Evolutionary conservation across 92 coral and sea anemone genomes (phyloP), one percentile per base, ranked within the genome.

Genomic region (Epizoanthus scotinus): DNA sequence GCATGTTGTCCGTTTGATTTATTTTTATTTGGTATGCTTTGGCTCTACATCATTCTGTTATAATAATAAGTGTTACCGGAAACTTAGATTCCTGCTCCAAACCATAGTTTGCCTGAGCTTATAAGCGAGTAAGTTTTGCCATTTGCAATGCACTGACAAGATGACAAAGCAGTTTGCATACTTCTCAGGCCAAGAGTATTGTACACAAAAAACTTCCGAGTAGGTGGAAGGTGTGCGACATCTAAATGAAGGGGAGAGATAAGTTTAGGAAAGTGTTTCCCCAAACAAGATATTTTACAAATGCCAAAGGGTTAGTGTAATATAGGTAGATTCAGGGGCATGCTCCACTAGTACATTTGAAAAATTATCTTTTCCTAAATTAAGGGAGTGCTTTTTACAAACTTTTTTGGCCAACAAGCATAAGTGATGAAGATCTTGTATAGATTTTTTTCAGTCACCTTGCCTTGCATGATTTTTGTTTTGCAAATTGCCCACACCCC

Each of bases 301-400:
- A n/a, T n/a, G n/a, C n/a, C n/a, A 50, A 50, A 50, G 55, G 15
- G 55, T 50, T 50, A 50, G 6, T 50, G 55, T 50, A 6, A 50
- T 50, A 50, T 50, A 50, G 55, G 55, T 15, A 50, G 55, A 50
- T 6, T 50, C 55, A 50, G 55, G 55, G 55, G 55, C 55, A 50
- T 50, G 55, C 55, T 58, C 63, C 63, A 57, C 63, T 57, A 57
- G 63, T 57, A 57, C 26, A 57, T 57, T 57, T 57, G 63, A 57
- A 57, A 57, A 57, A 18, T 57, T 57, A 57, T 57, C 63, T 57
- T 19, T 57, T 57, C 63, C 63, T 57, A 57, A 57, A 57, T 57
- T 57, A 57, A 57, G 63, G 63, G 24, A 57, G 63, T 9, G 63
- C 63, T 57, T 57, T 57, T 15, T 57, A 57, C 63, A 57, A 57